Evolutionary conservation across 2,113 vertebrate genomes (phyloP), one percentile per base, ranked within the genome.

Genomic region (Aythya baeri): DNA sequence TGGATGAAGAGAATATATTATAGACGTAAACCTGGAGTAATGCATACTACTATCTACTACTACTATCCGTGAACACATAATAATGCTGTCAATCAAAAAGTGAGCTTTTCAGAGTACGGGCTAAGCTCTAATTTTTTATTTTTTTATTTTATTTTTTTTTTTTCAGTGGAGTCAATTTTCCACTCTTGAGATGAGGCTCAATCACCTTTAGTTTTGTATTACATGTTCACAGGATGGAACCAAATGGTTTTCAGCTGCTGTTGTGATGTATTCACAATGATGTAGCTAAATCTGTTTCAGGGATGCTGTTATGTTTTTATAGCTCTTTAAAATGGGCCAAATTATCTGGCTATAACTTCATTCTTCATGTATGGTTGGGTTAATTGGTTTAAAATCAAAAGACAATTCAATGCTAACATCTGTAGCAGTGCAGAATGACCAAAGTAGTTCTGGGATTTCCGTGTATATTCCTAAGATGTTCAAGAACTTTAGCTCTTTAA

Each of bases 321-420:
- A 86, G 86, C 31, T 44, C 44, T 76, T 89, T 79, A 70, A 91
- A 89, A 83, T 54, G 50, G 44, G 36, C 7, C 3, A 20, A 0
- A 3, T 86, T 91, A 34, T 71, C 7, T 81, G 86, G 21, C 59
- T 70, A 50, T 50, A n/a, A 22, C n/a, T 88, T 95, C 41, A n/a
- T 86, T 90, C 72, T 94, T 94, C 55, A 58, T 70, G 75, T 93
- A n/a, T 55, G 50, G 2, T 74, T 96, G 58, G 32, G 9, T 86
- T 95, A 91, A 88, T 77, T 73, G 44, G 41, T 68, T 79, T 83
- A 74, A 86, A 94, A 70, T 88, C 59, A 83, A 80, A 86, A 83
- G 54, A 46, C 58, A 82, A 52, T 89, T 91, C 52, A 52, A 0
- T 38, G 81, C 32, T 91, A 46, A 71, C 57, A 8, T 93, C 46